These are phyloP conservation scores for Daboia siamensis DNA, from an alignment of 2,113 vertebrate genomes.

Conservation along the genomic window DNA sequence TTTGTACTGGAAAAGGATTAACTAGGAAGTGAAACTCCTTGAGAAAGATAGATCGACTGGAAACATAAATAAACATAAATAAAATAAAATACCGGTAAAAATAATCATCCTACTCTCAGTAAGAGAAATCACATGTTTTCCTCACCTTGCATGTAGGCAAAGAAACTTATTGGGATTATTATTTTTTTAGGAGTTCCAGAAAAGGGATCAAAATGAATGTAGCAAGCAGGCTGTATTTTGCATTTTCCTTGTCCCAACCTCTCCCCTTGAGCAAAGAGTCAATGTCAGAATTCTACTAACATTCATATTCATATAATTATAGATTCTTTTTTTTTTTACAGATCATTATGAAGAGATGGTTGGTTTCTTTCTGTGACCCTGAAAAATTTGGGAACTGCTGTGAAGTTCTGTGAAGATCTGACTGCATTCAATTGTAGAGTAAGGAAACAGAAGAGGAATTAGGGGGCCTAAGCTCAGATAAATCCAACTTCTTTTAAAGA, in stretches of 20 bases:
- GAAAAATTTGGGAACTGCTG: neutral
- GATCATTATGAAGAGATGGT: neutral
- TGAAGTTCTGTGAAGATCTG: neutral
- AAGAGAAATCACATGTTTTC: neutral
- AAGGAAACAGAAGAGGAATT: neutral
- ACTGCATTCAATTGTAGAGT: neutral
- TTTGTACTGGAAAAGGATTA: neutral
- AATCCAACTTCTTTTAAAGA: neutral
- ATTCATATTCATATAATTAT: neutral
- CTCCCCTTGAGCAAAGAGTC: neutral
- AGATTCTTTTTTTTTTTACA: neutral
- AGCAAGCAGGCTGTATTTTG: neutral
- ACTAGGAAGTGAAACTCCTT: neutral
- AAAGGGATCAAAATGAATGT: neutral
- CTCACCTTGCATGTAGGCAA: neutral
- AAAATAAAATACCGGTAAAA: too few species aligned
- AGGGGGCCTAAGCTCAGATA: neutral
- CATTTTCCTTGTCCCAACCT: neutral
- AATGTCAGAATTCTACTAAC: neutral
- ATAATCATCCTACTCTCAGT: neutral
- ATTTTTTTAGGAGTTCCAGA: neutral
- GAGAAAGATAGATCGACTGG: neutral
- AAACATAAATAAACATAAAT: neutral
- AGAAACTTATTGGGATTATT: fast-evolving
- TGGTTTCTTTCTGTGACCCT: neutral